A percentile compares a stretch with the other conserved stretches of the same genome.
phyloP scores from a whole-genome alignment of 2,797 vertebrate genomes.

The Miichthys miiuy region DNA sequence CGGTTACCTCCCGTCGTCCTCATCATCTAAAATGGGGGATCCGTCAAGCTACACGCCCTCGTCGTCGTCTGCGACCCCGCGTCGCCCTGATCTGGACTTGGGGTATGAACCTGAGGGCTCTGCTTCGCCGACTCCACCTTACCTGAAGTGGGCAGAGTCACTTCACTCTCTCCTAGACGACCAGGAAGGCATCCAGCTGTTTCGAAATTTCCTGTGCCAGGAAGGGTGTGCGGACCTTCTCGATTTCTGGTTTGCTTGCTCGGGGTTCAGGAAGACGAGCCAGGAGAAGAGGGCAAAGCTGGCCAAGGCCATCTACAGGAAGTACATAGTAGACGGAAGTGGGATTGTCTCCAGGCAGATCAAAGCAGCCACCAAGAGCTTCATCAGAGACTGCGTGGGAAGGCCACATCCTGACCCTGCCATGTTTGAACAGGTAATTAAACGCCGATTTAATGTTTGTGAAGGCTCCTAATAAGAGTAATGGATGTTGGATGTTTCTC shows the following conservation, averaged over 20 bases:
- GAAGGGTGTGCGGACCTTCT: conserved; percentile 93
- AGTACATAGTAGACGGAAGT: conserved; percentile 92
- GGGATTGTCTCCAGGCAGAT: conserved; percentile 93
- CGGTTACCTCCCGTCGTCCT: conserved; percentile 62
- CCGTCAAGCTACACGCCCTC: conserved; percentile 73
- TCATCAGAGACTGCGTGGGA: conserved; percentile 93
- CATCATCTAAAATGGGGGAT: conserved; percentile 79
- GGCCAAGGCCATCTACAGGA: conserved; percentile 97
- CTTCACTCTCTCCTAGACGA: conserved; percentile 95
- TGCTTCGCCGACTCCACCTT: conserved; percentile 92
- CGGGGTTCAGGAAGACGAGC: conserved; percentile 91
- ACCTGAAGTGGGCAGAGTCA: conserved; percentile 96
- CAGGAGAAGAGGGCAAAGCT: conserved; percentile 92
- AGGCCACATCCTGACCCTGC: conserved; percentile 92
- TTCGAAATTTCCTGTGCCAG: conserved; percentile 93
- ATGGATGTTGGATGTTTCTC: conserved; percentile 3
- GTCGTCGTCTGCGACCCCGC: conserved; percentile 89
- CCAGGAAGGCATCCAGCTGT: conserved; percentile 95
- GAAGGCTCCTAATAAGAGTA: not conserved
- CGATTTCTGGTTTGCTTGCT: conserved; percentile 99
- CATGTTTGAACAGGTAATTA: conserved; percentile 91
- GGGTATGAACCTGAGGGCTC: conserved; percentile 97
- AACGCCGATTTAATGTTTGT: conserved; percentile 9
- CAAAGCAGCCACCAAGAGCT: conserved; percentile 93
- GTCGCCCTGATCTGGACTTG: conserved; percentile 92